phyloP scores from a whole-genome alignment of 2,888 invertebrate species.

The Macrophya alboannulata region DNA sequence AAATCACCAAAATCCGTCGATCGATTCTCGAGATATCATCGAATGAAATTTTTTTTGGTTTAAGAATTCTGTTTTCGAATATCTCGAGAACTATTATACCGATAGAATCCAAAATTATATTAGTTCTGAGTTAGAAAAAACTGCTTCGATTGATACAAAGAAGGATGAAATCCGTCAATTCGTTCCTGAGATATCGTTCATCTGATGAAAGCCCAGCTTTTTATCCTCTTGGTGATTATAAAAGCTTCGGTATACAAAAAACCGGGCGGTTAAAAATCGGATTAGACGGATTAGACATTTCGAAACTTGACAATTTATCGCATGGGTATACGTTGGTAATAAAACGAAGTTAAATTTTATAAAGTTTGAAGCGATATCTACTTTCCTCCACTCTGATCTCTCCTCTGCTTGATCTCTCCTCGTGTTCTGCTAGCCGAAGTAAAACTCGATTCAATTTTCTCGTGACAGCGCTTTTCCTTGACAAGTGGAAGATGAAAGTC shows the following conservation, averaged over 20 bases:
- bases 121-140: too few species aligned
- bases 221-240: too few species aligned
- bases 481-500: conserved; percentile 47
- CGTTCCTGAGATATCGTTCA: too few species aligned
- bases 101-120: too few species aligned
- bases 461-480: conserved; percentile 25
- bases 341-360: neutral
- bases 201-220: too few species aligned
- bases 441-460: conserved; percentile 37
- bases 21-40: too few species aligned
- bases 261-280: neutral
- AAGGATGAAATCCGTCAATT: too few species aligned
- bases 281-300: neutral
- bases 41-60: too few species aligned
- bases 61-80: too few species aligned
- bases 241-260: too few species aligned
- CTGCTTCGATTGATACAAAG: too few species aligned
- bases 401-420: neutral
- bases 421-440: neutral
- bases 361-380: neutral
- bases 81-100: too few species aligned
- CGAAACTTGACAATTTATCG: neutral
- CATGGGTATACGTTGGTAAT: neutral
- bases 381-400: neutral
- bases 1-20: neutral